Evolutionary conservation across 2,113 vertebrate genomes (phyloP).

Genomic region (Gulo gulo): DNA sequence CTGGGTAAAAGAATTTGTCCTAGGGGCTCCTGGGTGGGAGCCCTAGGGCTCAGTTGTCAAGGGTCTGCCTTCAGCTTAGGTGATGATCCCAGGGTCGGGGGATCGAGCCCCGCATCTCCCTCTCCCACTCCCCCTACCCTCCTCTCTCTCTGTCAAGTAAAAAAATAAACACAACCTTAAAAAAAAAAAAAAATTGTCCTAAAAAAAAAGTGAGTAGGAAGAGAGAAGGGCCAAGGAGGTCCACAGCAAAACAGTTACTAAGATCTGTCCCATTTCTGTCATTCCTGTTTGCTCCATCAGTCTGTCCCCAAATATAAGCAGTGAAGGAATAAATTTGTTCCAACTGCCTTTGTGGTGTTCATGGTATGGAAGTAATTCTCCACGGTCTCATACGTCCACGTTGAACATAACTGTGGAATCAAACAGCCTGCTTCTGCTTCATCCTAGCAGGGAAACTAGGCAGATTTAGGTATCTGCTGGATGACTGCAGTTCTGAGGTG

Average conservation of each 20-base stretch:
- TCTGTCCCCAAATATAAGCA: background rate
- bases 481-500: background rate
- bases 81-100: no score
- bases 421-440: background rate
- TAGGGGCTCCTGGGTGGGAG: no score
- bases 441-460: background rate
- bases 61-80: no score
- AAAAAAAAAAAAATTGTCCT: background rate
- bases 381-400: fast-evolving
- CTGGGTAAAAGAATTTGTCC: background rate
- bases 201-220: background rate
- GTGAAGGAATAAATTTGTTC: background rate
- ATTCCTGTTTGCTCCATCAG: background rate
- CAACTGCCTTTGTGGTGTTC: background rate
- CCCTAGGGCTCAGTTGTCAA: no score
- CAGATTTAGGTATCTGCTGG: background rate
- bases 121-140: no score
- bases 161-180: no score
- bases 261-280: background rate
- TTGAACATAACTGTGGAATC: background rate
- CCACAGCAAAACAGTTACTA: background rate
- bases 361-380: background rate
- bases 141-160: no score
- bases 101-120: no score
- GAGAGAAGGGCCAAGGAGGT: background rate